phyloP scores from a whole-genome alignment of 2,113 vertebrate species.

The Columba livia region DNA sequence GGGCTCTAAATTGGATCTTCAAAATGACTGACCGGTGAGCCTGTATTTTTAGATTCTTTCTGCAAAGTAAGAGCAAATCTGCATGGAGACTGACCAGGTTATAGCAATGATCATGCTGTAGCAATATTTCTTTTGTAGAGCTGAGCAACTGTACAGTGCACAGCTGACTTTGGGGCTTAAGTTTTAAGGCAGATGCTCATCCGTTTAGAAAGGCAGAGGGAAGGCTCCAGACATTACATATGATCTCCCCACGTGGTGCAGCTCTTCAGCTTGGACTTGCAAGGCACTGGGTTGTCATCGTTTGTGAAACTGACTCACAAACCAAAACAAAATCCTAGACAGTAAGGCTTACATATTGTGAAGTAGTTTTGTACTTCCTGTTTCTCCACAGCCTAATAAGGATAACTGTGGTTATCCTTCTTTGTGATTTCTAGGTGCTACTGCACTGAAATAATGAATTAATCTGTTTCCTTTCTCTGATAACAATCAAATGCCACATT shows the following conservation, averaged over 20 bases:
- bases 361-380: neutral
- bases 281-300: neutral
- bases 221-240: neutral
- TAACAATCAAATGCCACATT: neutral
- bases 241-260: neutral
- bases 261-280: neutral
- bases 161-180: neutral
- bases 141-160: neutral
- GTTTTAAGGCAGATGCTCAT: neutral
- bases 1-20: neutral
- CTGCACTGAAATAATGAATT: neutral
- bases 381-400: neutral
- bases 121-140: neutral
- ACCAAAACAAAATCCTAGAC: neutral
- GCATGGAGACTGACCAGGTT: neutral
- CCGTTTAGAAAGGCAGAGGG: neutral
- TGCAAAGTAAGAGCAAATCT: neutral
- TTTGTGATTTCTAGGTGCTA: neutral
- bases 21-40: neutral
- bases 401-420: neutral
- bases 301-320: neutral
- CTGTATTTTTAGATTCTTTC: neutral
- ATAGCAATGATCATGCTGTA: accelerated
- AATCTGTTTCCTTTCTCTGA: neutral
- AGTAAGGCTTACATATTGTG: neutral